Base-by-base conservation (phyloP, 2,888 invertebrate genomes). In the Acleris literana region DNA sequence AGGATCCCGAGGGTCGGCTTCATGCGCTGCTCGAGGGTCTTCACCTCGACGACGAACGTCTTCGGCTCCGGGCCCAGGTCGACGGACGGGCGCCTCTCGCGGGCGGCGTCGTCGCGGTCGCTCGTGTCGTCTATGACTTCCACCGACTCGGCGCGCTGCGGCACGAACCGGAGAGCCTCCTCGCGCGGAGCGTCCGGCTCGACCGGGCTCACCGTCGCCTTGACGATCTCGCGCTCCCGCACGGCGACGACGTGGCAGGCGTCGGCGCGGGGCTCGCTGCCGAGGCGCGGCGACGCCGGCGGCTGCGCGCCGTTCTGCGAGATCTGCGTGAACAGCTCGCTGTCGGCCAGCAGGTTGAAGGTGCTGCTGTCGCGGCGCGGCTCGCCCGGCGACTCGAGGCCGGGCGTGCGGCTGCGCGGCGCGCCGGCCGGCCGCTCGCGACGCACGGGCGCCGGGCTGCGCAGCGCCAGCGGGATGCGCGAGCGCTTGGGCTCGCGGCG, bases 241-340 rank as follows among this genome's bases (percentile, higher is more conserved):
- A 96, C 94, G 76, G 94, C 96, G 16, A 96, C 96, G 71, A 95
- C 91, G 72, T 93, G 94, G 60, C 94, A 93, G 6, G 69, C 9
- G 71, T 73, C 39, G 74, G 71, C n/a, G n/a, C 69, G 48, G n/a
- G 70, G 68, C 49, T 57, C 25, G 74, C 64, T 25, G 71, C 69
- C 16, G 72, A 9, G 71, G 44, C 74, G 71, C 44, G 25, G 25
- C 5, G 25, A 5, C 5, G 25, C 25, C 0, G 0, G 25, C 25
- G 80, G 75, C 3, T 76, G 77, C 20, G 84, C 78, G 68, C 79
- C 79, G 76, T 94, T 93, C 25, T 92, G 87, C 0, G 95, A 95
- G 70, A 96, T 95, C 84, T 95, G 94, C 7, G 95, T 95, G 82
- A 96, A 96, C 13, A 95, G 89, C 48, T 93, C 93, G 81, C 96